Evolutionary conservation across 2,113 vertebrate species (phyloP).

Genomic region (Puntigrus tetrazona): DNA sequence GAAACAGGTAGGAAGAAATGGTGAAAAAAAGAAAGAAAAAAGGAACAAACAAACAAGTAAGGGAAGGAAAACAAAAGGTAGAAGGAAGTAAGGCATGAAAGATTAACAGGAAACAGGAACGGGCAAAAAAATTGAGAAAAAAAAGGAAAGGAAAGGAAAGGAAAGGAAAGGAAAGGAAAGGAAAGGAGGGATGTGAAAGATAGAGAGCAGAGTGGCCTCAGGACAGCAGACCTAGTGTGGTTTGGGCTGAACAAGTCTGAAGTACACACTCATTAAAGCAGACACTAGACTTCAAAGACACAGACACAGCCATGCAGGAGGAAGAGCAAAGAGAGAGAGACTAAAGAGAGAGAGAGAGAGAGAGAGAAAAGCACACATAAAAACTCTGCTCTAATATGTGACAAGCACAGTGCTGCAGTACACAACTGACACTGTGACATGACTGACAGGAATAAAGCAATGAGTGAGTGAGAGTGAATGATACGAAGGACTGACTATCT

Average conservation of each 20-base stretch:
- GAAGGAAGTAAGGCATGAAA: neutral
- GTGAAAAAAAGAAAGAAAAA: neutral
- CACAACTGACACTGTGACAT: constrained; percentile 20
- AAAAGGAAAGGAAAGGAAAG: neutral
- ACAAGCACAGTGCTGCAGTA: neutral
- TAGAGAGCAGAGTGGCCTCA: constrained; percentile 26
- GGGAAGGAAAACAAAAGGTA: neutral
- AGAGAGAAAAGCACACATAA: neutral
- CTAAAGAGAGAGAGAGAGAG: neutral
- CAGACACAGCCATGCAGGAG: constrained; percentile 32
- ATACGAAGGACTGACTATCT: neutral
- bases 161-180: neutral
- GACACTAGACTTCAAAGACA: constrained; percentile 65
- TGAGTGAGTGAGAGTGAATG: constrained; percentile 16
- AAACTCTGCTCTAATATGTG: neutral
- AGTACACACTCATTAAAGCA: constrained; percentile 70
- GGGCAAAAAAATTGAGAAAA: neutral
- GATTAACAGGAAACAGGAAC: neutral
- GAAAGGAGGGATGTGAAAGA: neutral
- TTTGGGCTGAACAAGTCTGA: constrained; percentile 48
- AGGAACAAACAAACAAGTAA: neutral
- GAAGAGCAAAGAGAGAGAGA: neutral
- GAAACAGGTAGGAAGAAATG: neutral
- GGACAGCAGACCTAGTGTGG: constrained; percentile 36
- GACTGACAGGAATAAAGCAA: neutral